Conservation (phyloP, 2,797 vertebrate species). For the Ptychobarbus kaznakovi region DNA sequence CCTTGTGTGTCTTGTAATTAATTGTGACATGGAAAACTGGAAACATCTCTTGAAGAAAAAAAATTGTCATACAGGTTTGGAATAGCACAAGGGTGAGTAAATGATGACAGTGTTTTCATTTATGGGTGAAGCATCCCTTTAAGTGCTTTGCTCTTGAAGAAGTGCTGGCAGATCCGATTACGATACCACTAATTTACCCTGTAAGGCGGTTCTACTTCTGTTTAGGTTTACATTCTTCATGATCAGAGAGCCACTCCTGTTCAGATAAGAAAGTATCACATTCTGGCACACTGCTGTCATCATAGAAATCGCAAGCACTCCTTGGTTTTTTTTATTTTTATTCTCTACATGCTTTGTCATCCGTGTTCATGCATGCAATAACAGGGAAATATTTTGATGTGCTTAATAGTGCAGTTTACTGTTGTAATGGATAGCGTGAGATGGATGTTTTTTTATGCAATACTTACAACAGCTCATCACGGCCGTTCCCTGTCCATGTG, state of each 20-base stretch:
- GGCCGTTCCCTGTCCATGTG: background rate
- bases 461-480: background rate
- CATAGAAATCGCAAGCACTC: slow-evolving; percentile 45
- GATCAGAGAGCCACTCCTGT: slow-evolving; percentile 60
- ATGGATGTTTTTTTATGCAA: background rate
- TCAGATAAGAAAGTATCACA: slow-evolving; percentile 68
- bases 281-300: slow-evolving; percentile 59
- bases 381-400: slow-evolving; percentile 14
- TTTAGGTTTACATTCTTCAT: slow-evolving; percentile 68
- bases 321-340: slow-evolving; percentile 1
- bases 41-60: background rate
- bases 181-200: slow-evolving; percentile 61
- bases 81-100: slow-evolving; percentile 4
- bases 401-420: background rate
- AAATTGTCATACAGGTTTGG: background rate
- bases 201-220: slow-evolving; percentile 61
- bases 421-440: background rate
- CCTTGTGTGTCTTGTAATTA: background rate
- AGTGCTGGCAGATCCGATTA: slow-evolving; percentile 50
- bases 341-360: slow-evolving; percentile 2
- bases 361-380: background rate
- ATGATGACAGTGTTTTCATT: background rate
- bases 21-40: slow-evolving; percentile 13
- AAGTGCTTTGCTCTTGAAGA: background rate
- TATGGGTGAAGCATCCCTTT: background rate